phyloP scores from a whole-genome alignment of 2,113 vertebrate species.

The Crotalus tigris region DNA sequence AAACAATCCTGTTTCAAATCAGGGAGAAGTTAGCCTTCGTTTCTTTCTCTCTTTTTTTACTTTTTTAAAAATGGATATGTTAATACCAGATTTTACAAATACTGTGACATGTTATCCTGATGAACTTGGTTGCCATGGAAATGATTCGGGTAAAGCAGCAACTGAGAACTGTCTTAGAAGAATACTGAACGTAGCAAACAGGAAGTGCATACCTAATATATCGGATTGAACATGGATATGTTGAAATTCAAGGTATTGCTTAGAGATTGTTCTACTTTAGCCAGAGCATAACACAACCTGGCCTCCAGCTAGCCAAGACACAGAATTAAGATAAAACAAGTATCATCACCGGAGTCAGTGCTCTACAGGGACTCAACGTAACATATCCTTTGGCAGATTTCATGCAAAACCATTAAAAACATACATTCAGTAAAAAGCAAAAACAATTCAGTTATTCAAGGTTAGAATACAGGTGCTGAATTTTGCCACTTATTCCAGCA shows the following conservation, averaged over 20 bases:
- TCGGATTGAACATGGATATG: not conserved
- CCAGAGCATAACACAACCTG: not conserved
- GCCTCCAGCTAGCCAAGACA: not conserved
- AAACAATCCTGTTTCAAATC: not conserved
- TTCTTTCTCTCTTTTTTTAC: not conserved
- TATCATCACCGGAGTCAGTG: not conserved
- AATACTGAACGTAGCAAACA: not conserved
- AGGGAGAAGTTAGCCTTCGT: not conserved
- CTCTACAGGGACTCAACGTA: not conserved
- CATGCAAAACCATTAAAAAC: not conserved
- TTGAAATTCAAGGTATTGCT: not conserved
- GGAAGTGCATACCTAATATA: not conserved
- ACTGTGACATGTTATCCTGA: not conserved
- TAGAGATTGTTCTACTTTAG: not conserved
- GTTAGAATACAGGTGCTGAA: not conserved
- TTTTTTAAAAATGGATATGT: not conserved
- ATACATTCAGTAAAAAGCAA: not conserved
- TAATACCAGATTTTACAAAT: not conserved
- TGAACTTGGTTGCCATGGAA: constrained; percentile 19
- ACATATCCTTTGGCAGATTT: not conserved
- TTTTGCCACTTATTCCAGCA: not conserved
- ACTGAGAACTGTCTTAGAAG: not conserved
- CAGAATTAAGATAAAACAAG: not conserved
- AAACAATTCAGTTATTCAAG: not conserved
- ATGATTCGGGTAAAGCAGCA: not conserved